A percentile compares a stretch with the other conserved stretches of the same genome.
phyloP scores from a whole-genome alignment of 1,140 invertebrate genomes.

The Eurosta solidaginis region DNA sequence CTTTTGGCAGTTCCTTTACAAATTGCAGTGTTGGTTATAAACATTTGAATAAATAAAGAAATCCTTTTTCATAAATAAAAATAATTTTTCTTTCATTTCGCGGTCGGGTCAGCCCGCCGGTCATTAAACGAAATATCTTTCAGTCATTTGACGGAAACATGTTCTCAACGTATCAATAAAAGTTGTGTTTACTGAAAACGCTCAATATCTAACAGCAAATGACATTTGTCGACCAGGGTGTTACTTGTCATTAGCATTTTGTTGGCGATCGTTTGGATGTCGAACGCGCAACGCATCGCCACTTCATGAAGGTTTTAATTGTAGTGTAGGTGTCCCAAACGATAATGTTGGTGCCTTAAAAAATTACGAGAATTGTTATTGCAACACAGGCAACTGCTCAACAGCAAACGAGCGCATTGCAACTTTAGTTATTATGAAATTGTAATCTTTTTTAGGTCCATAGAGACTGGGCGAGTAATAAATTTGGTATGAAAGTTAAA shows the following conservation, averaged over 20 bases:
- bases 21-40: too few relatives aligned
- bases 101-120: too few relatives aligned
- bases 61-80: too few relatives aligned
- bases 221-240: background rate
- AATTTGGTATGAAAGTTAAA: background rate
- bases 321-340: background rate
- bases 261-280: background rate
- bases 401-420: background rate
- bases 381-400: background rate
- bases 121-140: too few relatives aligned
- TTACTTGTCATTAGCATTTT: background rate
- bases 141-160: too few relatives aligned
- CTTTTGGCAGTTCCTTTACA: too few relatives aligned
- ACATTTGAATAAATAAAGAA: too few relatives aligned
- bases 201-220: background rate
- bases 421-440: background rate
- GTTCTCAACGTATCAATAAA: too few relatives aligned
- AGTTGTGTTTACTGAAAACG: too few relatives aligned
- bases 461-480: background rate
- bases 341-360: conserved; percentile 11
- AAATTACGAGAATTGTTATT: conserved; percentile 26
- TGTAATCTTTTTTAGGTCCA: background rate
- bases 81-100: too few relatives aligned
- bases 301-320: background rate
- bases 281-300: background rate